These are phyloP conservation scores for Leptobrachium ailaonicum DNA, from an alignment of 2,113 vertebrate species.

Conservation along the genomic window DNA sequence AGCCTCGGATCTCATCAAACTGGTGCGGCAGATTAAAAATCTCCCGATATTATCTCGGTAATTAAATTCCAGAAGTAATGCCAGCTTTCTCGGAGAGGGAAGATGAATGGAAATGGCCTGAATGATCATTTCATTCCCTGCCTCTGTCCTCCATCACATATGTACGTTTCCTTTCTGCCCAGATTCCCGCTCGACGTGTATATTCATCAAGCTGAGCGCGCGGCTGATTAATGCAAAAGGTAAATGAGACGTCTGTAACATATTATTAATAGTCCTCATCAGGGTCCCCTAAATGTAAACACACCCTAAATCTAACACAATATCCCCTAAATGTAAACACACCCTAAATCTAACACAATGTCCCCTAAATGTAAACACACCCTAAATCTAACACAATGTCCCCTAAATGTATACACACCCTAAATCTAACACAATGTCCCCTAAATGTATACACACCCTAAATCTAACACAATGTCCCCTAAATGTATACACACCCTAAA, in stretches of 20 bases:
- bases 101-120: constrained; percentile 19
- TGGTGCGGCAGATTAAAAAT: constrained; percentile 22
- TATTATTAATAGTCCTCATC: constrained; percentile 5
- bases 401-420: too few species aligned
- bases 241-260: constrained; percentile 10
- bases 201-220: constrained; percentile 2
- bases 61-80: constrained; percentile 31
- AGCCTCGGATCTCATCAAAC: constrained; percentile 3
- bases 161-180: constrained; percentile 9
- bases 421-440: too few species aligned
- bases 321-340: too few species aligned
- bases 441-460: too few species aligned
- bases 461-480: too few species aligned
- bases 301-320: too few species aligned
- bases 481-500: too few species aligned
- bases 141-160: constrained; percentile 1
- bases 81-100: constrained; percentile 2
- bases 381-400: too few species aligned
- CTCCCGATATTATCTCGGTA: constrained; percentile 39
- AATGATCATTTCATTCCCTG: not conserved
- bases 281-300: not conserved
- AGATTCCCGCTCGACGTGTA: not conserved
- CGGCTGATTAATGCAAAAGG: constrained; percentile 14
- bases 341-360: too few species aligned
- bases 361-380: too few species aligned